Conservation (phyloP, 92 coral and sea anemone species). For the Bergia sp. region DNA sequence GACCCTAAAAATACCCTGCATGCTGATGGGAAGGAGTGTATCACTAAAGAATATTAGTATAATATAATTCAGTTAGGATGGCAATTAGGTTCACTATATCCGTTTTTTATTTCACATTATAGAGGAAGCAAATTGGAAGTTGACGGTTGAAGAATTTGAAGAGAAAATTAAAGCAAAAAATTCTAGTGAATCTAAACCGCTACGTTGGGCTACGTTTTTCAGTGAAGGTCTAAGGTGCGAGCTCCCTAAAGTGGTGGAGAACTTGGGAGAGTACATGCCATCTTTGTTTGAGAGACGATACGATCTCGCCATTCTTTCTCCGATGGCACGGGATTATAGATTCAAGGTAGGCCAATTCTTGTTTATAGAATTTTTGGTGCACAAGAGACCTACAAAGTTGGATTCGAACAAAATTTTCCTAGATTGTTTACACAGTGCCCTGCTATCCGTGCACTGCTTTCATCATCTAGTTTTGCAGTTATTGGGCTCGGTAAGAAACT, state of each 20-base stretch:
- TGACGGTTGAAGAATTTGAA: neutral
- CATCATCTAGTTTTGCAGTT: no score
- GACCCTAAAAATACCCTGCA: no score
- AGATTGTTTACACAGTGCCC: no score
- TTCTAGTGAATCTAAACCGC: neutral
- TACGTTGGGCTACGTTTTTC: neutral
- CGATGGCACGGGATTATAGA: neutral
- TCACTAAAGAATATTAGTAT: no score
- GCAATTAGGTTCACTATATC: no score
- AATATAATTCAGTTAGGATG: no score
- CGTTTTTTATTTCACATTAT: neutral
- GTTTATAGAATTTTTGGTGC: no score
- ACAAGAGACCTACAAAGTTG: no score
- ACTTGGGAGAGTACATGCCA: neutral
- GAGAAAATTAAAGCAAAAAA: neutral
- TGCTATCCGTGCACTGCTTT: no score
- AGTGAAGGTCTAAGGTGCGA: neutral
- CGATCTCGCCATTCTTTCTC: neutral
- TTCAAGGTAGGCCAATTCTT: neutral
- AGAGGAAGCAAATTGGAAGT: neutral
- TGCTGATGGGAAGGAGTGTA: no score
- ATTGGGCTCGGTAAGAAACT: no score
- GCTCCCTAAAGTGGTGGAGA: neutral
- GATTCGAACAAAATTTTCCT: no score
- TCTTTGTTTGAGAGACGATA: slow-evolving; percentile 1